Base-by-base conservation (phyloP, 1,140 invertebrate genomes). In the Anoplolepis gracilipes region DNA sequence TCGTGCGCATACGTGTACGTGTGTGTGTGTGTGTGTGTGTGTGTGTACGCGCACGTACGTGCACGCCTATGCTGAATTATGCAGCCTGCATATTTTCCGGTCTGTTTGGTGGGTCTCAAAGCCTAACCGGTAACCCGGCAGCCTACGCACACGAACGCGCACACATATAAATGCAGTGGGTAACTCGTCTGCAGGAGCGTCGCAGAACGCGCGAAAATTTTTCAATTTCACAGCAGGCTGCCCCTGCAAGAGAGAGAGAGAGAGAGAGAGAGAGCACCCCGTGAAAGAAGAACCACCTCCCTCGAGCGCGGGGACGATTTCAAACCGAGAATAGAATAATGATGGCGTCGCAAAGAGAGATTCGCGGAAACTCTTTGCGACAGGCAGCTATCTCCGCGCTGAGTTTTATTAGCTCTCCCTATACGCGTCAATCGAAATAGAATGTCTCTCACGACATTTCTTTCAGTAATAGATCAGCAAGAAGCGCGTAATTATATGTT, bases 81-180 rank as follows among this genome's bases (percentile, higher is more conserved):
- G 93, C 93, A 95, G 92, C 91, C 91, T 94, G 92, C 93, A 93
- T 94, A 94, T 95, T 94, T 94, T 95, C 94, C 93, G 93, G 93
- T 94, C 94, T 95, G 93, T 95, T 94, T 94, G 93, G 93, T 94
- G 93, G 92, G 92, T 93, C 92, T 94, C 91, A 94, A 94, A 94
- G 93, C 92, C 92, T 94, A 93, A 93, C 93, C 93, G 91, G 93
- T 92, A 93, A 92, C 87, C 91, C 87, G 87, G 86, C 86, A 91
- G 88, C 84, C 78, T 78, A 85, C 89, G 22, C 33, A 19, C 22
- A 8, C 30, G 10, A 30, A 13, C 59, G 28, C 59, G 2, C 73
- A 4, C 36, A 11, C 2, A 25, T 28, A 22, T 36, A 46, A 25
- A 22, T 39, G 78, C 87, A 85, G 61, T 76, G 87, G 84, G 69